Percentiles rank a stretch among this genome's conserved stretches.
phyloP scores from a whole-genome alignment of 2,797 vertebrate species.

The Pseudochaenichthys georgianus region DNA sequence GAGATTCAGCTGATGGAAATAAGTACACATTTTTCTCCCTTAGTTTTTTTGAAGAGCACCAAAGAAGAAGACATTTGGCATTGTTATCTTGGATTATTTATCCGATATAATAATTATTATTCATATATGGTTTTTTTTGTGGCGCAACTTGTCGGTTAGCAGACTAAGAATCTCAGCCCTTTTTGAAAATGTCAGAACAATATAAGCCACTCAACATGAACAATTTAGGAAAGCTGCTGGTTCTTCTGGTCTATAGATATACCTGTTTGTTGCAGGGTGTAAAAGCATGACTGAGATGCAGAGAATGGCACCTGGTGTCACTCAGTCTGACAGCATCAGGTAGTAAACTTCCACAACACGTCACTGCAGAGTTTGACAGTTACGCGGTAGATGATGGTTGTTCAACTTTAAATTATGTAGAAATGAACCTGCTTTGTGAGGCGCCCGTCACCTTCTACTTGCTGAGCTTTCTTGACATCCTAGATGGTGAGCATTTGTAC shows the following conservation, averaged over 20 bases:
- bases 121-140: background rate
- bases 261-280: conserved; percentile 25
- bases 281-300: conserved; percentile 39
- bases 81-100: background rate
- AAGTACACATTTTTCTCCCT: background rate
- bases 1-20: background rate
- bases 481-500: conserved; percentile 9
- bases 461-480: conserved; percentile 28
- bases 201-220: background rate
- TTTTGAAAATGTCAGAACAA: background rate
- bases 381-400: conserved; percentile 60
- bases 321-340: conserved; percentile 53
- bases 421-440: conserved; percentile 40
- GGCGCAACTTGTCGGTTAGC: background rate
- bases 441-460: conserved; percentile 23
- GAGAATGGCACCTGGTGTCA: conserved; percentile 63
- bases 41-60: background rate
- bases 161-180: background rate
- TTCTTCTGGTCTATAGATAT: background rate
- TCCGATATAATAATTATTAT: background rate
- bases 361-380: conserved; percentile 54
- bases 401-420: conserved; percentile 59
- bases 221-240: background rate
- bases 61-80: background rate
- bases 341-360: conserved; percentile 48